phyloP scores from a whole-genome alignment of 2,888 invertebrate species.

The Agrochola lychnidis region DNA sequence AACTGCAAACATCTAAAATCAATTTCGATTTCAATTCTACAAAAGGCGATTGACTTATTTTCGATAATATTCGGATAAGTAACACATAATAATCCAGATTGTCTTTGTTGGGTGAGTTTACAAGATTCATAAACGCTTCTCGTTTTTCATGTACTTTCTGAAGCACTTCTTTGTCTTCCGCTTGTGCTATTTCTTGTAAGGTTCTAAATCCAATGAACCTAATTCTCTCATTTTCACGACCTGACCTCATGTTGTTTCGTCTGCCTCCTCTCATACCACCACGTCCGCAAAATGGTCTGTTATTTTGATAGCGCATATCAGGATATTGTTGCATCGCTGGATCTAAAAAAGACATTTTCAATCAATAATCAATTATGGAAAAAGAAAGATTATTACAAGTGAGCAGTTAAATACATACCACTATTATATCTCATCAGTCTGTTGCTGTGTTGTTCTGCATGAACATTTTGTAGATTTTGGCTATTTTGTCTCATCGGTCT shows the following conservation, averaged over 20 bases:
- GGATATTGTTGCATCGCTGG: background rate
- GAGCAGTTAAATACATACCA: conserved; percentile 21
- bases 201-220: conserved; percentile 70
- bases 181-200: conserved; percentile 74
- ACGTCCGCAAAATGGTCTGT: background rate
- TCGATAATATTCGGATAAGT: too few species aligned
- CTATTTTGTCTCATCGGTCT: background rate
- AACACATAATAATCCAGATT: too few species aligned
- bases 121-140: too few species aligned
- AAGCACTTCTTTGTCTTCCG: too few species aligned
- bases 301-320: conserved; percentile 3
- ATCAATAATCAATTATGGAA: background rate
- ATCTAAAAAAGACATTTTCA: conserved; percentile 19
- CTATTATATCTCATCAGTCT: conserved; percentile 13
- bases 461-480: background rate
- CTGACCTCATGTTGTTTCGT: conserved; percentile 18
- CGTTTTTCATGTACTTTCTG: too few species aligned
- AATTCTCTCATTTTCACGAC: conserved; percentile 7
- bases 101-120: too few species aligned
- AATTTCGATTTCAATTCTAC: too few species aligned
- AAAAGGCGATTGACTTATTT: too few species aligned
- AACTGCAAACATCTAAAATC: too few species aligned
- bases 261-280: conserved; percentile 30
- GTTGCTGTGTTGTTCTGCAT: conserved; percentile 1
- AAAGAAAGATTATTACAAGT: background rate